Evolutionary conservation across 2,113 vertebrate species (phyloP).

Genomic region (Ifrita kowaldi): DNA sequence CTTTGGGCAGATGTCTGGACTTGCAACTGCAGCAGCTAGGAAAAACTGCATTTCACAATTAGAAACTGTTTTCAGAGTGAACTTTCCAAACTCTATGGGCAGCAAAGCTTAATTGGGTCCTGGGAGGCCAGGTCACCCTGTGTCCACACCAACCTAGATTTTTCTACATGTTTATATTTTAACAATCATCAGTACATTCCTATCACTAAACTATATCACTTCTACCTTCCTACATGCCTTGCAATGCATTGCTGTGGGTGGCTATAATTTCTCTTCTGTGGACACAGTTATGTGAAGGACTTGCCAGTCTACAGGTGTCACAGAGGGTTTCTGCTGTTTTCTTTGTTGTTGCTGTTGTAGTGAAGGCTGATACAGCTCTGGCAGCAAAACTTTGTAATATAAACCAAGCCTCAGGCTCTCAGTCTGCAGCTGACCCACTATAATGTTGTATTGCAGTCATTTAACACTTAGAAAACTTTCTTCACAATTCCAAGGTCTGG

Average conservation of each 20-base stretch:
- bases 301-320: not conserved
- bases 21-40: not conserved
- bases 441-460: not conserved
- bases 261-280: not conserved
- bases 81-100: not conserved
- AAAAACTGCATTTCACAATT: not conserved
- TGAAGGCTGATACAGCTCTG: not conserved
- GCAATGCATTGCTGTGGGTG: not conserved
- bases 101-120: not conserved
- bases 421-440: not conserved
- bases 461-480: not conserved
- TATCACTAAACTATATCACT: not conserved
- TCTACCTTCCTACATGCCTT: not conserved
- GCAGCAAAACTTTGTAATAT: not conserved
- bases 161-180: not conserved
- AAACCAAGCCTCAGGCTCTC: not conserved
- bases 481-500: not conserved
- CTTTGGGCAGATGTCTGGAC: not conserved
- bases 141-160: not conserved
- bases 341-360: not conserved
- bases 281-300: not conserved
- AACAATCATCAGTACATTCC: not conserved
- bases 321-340: not conserved
- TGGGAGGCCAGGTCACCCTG: fast-evolving
- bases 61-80: not conserved